A percentile compares a stretch with the other conserved stretches of the same genome.
phyloP scores from a whole-genome alignment of 37 sponge, comb jelly and placozoan genomes.

The Bolinopsis microptera region DNA sequence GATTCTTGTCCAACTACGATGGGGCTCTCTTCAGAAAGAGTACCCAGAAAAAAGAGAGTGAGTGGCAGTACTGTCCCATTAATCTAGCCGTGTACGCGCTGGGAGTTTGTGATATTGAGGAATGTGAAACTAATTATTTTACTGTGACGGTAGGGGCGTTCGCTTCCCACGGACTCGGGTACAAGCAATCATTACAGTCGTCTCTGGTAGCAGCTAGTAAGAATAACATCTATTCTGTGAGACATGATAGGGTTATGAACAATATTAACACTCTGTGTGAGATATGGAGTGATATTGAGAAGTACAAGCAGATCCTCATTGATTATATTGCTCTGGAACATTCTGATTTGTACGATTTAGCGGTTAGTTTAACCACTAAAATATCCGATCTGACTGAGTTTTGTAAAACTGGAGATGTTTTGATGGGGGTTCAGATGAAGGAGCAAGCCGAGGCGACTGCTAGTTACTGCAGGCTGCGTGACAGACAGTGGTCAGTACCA shows the following conservation, averaged over 20 bases:
- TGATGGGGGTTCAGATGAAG: constrained; percentile 9
- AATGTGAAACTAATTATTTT: constrained; percentile 38
- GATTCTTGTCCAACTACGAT: constrained; percentile 1
- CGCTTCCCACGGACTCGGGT: constrained; percentile 26
- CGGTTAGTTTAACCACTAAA: constrained; percentile 29
- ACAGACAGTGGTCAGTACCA: constrained; percentile 23
- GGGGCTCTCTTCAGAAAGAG: constrained; percentile 45
- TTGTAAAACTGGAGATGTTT: background rate
- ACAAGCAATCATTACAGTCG: background rate
- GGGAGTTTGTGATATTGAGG: constrained; percentile 25
- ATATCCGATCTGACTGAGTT: constrained; percentile 52
- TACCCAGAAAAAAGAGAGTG: constrained; percentile 32
- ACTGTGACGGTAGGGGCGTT: constrained; percentile 48
- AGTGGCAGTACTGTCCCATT: constrained; percentile 59
- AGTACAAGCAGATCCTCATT: constrained; percentile 39
- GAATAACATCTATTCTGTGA: background rate
- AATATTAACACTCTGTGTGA: background rate
- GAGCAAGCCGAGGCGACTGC: constrained; percentile 5
- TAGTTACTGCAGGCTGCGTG: background rate
- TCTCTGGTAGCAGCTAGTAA: background rate
- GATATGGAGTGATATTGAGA: constrained; percentile 50
- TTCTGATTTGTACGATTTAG: constrained; percentile 12
- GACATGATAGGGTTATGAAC: background rate
- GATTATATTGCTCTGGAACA: background rate
- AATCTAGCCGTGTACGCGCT: constrained; percentile 38